Base-by-base conservation (phyloP, 2,888 invertebrate genomes). In the Eilema depressum region DNA sequence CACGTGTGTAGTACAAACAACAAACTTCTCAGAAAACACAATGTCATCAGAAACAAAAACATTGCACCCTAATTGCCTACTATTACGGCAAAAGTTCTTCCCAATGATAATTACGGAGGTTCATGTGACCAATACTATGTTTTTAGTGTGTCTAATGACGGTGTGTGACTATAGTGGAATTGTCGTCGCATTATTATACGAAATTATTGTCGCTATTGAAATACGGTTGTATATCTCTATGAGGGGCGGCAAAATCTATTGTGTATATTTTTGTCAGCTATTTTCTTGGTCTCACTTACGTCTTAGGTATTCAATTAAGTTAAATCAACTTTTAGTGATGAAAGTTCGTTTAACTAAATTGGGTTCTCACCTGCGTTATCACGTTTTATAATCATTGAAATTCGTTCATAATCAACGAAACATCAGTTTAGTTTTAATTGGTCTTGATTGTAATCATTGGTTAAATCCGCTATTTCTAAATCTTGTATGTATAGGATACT, bases 41-140 rank as follows among this genome's bases (percentile, higher is more conserved):
- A 90, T 93, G 93, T 92, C 93, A 90, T 89, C 87, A 83, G 85
- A 83, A 85, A 90, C 88, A 89, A 93, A 92, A 93, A 93, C 91
- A 89, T 83, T 80, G 82, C 81, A 81, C 89, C 90, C 89, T 92
- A 93, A 93, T 93, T 91, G 89, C 87, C 85, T 78, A 80, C 85
- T 86, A 89, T 89, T 88, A 89, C 86, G 82, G 84, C 82, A 82
- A 76, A 83, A 87, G 79, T 83, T 84, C 85, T 87, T 85, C 85
- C 85, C 82, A 88, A 88, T 87, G 86, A 83, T 83, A 82, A 82
- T 84, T 83, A 84, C 80, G 80, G 85, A 80, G 80, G 84, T 86
- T 82, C 83, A 75, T 73, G 75, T 66, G 73, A 64, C 71, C 75
- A 68, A 81, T 75, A 73, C 76, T 70, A 60, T 77, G 72, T 83